Conservation (phyloP, 1,140 invertebrate species). For the Drosophila pseudoananassae region DNA sequence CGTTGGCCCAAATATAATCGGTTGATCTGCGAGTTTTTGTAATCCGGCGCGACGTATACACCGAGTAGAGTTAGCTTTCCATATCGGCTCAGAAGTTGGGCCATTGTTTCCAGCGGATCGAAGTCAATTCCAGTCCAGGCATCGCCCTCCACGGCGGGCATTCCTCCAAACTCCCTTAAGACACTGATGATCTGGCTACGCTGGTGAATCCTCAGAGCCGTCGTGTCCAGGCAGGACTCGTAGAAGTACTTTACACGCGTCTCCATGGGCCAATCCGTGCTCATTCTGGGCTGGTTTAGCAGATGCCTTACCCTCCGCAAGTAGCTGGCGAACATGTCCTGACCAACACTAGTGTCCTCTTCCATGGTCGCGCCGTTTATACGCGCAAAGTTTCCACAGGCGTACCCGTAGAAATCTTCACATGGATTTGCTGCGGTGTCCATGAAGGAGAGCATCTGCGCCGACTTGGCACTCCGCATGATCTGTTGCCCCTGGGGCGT, state of each 20-base stretch:
- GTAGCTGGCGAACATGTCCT: conserved; percentile 63
- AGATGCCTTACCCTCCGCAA: conserved; percentile 48
- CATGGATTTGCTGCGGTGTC: conserved; percentile 86
- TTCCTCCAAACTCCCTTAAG: conserved; percentile 88
- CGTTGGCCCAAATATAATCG: conserved; percentile 66
- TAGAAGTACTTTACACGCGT: conserved; percentile 75
- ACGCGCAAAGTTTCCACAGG: conserved; percentile 86
- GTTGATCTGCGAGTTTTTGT: conserved; percentile 60
- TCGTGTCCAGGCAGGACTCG: conserved; percentile 81
- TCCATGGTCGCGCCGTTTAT: conserved; percentile 60
- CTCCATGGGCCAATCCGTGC: conserved; percentile 65
- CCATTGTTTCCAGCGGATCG: conserved; percentile 88
- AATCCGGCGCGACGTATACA: conserved; percentile 53
- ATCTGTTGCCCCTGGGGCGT: conserved; percentile 84
- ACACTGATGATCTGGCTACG: conserved; percentile 86
- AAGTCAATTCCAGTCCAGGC: conserved; percentile 87
- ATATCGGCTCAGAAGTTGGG: conserved; percentile 85
- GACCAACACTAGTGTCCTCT: conserved; percentile 84
- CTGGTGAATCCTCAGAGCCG: conserved; percentile 84
- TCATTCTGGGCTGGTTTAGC: conserved; percentile 54
- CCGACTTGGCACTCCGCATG: conserved; percentile 80
- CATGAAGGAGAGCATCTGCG: conserved; percentile 67
- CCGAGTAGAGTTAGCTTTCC: conserved; percentile 86
- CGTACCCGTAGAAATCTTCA: conserved; percentile 89
- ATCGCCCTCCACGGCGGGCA: conserved; percentile 88